Base-by-base conservation (phyloP, 2,113 vertebrate species). In the Oreocharis arfaki region DNA sequence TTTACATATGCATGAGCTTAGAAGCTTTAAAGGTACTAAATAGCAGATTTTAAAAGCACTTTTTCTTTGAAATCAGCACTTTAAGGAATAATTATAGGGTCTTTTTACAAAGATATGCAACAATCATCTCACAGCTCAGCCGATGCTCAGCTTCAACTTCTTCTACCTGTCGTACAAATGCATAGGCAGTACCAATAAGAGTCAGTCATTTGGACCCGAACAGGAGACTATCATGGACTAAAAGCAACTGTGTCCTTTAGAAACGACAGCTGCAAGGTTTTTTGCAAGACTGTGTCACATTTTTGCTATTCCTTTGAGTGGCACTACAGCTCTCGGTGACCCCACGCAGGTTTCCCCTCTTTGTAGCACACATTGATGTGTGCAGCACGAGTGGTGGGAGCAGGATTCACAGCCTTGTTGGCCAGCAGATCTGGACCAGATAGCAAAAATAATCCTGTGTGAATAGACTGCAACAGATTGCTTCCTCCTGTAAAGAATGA, bases 311-410 rank as follows among this genome's bases (percentile, higher is more conserved):
- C 16, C 3, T 0, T 33, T 22, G 49, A 61, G 10, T 0, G 28
- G 6, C 46, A 28, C 26, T n/a, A 6, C 28, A 44, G 23, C 19
- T 33, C 60, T 16, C 1, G 2, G 19, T 32, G 21, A 8, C 50
- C 28, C n/a, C 41, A 5, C 24, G 9, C 18, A 59, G 23, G 22
- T 65, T 84, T 77, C 35, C n/a, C 15, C 28, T 39, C 41, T 44
- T 30, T 33, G 14, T 11, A 0, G 0, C 21, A 7, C 5, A 15
- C 27, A 20, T 0, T 0, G 6, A 13, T 3, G 21, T 7, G n/a
- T 28, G 4, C 53, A 69, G 75, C 32, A 23, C 1, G 6, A 24
- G 21, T 11, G 19, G 30, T 14, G 26, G 47, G 24, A 87, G 68
- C 13, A n/a, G 32, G 12, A 64, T 4, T 32, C 0, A 0, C 65